phyloP scores from a whole-genome alignment of 2,888 invertebrate species.

The Drosophila pseudotalamancana region DNA sequence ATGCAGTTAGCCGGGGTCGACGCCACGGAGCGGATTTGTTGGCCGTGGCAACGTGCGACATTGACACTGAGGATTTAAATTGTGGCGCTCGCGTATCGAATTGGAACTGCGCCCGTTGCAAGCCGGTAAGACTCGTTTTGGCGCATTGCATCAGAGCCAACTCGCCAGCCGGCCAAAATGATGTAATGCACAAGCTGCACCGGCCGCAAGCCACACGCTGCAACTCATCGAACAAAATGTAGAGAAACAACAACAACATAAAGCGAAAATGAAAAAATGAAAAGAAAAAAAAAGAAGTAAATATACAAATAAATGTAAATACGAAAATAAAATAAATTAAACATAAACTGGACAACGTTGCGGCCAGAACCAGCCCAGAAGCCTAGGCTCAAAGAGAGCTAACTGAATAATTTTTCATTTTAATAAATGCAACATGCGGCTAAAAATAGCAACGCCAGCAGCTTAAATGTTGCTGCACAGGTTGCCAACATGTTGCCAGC shows the following conservation, averaged over 20 bases:
- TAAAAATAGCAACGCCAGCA: slow-evolving; percentile 64
- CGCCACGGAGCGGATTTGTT: slow-evolving; percentile 15
- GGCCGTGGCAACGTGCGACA: slow-evolving; percentile 50
- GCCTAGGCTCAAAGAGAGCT: slow-evolving; percentile 2
- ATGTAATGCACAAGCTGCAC: slow-evolving; percentile 64
- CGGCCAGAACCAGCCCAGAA: slow-evolving; percentile 9
- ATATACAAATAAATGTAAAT: slow-evolving; percentile 18
- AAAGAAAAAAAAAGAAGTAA: slow-evolving; percentile 8
- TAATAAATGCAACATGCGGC: slow-evolving; percentile 67
- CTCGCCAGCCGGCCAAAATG: slow-evolving; percentile 53
- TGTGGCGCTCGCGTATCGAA: slow-evolving; percentile 79
- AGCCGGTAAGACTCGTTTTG: slow-evolving; percentile 76
- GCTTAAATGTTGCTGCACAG: slow-evolving; percentile 67
- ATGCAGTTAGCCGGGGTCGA: slow-evolving; percentile 59
- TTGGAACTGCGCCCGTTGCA: slow-evolving; percentile 59
- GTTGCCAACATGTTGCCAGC: slow-evolving; percentile 65
- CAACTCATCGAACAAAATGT: slow-evolving; percentile 36
- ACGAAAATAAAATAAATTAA: slow-evolving; percentile 38
- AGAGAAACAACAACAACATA: slow-evolving; percentile 28
- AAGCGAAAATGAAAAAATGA: slow-evolving; percentile 40
- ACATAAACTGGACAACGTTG: slow-evolving; percentile 30
- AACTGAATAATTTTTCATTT: slow-evolving; percentile 73
- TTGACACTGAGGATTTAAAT: slow-evolving; percentile 79
- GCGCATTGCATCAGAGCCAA: slow-evolving; percentile 71
- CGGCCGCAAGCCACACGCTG: slow-evolving; percentile 19